phyloP scores from a whole-genome alignment of 2,888 invertebrate genomes.

The Chaetogeoica ovagalla region DNA sequence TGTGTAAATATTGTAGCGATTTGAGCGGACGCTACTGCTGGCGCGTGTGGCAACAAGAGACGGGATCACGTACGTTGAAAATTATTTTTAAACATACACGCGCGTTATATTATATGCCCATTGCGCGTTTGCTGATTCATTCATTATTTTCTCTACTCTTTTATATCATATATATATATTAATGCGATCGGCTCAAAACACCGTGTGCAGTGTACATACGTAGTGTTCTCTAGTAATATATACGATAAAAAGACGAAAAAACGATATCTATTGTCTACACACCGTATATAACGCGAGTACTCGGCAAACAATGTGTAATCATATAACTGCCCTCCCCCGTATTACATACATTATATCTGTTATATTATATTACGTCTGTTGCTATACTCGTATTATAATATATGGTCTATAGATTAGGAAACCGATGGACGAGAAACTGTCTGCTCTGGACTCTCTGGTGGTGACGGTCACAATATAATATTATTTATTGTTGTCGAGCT shows the following conservation, averaged over 20 bases:
- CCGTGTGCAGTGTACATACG: too few species aligned
- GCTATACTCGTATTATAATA: too few species aligned
- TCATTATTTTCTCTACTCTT: slow-evolving; percentile 52
- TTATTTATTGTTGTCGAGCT: too few species aligned
- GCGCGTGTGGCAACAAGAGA: slow-evolving; percentile 18
- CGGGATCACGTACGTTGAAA: slow-evolving; percentile 30
- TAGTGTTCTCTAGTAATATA: slow-evolving; percentile 19
- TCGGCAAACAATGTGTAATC: slow-evolving; percentile 47
- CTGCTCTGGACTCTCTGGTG: background rate
- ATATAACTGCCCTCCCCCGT: background rate
- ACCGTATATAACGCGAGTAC: slow-evolving; percentile 33
- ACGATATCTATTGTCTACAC: slow-evolving; percentile 43
- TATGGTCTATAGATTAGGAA: slow-evolving; percentile 30
- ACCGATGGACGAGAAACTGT: background rate
- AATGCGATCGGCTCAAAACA: too few species aligned
- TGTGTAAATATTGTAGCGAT: slow-evolving; percentile 46
- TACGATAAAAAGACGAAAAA: slow-evolving; percentile 45
- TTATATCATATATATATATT: background rate
- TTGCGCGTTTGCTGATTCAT: slow-evolving; percentile 52
- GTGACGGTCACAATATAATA: too few species aligned
- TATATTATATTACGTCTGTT: too few species aligned
- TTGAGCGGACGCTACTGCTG: background rate
- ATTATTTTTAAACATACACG: slow-evolving; percentile 22
- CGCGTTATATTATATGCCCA: background rate
- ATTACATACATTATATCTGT: slow-evolving; percentile 36